phyloP scores from a whole-genome alignment of 1,140 invertebrate genomes.

The Drosophila nigromelanica region DNA sequence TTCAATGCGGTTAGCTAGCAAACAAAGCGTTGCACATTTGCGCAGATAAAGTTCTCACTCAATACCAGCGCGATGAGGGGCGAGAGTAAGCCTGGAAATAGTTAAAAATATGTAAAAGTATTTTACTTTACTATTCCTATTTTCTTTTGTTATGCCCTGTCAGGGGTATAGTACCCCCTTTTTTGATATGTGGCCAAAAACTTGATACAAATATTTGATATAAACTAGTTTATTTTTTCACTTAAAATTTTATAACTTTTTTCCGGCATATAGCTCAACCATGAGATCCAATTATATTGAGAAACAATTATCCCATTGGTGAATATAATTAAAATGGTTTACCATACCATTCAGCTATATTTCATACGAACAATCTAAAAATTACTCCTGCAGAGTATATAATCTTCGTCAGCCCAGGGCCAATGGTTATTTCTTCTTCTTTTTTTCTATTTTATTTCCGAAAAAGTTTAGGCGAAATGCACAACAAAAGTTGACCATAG shows the following conservation, averaged over 20 bases:
- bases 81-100: conserved; percentile 36
- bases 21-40: conserved; percentile 82
- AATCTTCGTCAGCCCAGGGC: neutral
- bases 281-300: no score
- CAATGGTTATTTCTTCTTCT: conserved; percentile 3
- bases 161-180: neutral
- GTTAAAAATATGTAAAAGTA: conserved; percentile 80
- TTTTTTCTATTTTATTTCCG: conserved; percentile 67
- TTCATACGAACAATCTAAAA: neutral
- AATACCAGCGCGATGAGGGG: conserved; percentile 34
- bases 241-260: neutral
- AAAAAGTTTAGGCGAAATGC: conserved; percentile 76
- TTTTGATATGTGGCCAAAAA: neutral
- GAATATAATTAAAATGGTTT: no score
- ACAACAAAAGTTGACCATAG: conserved; percentile 77
- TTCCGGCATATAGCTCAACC: neutral
- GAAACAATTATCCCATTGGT: no score
- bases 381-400: conserved; percentile 2
- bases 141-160: conserved; percentile 10
- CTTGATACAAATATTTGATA: no score
- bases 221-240: no score
- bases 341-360: no score
- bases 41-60: conserved; percentile 75
- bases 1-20: conserved; percentile 80
- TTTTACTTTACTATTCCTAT: conserved; percentile 49